Percentiles rank a stretch among this genome's conserved stretches.
Evolutionary conservation across 2,113 vertebrate species (phyloP).

Genomic region (Corythornis cristatus): DNA sequence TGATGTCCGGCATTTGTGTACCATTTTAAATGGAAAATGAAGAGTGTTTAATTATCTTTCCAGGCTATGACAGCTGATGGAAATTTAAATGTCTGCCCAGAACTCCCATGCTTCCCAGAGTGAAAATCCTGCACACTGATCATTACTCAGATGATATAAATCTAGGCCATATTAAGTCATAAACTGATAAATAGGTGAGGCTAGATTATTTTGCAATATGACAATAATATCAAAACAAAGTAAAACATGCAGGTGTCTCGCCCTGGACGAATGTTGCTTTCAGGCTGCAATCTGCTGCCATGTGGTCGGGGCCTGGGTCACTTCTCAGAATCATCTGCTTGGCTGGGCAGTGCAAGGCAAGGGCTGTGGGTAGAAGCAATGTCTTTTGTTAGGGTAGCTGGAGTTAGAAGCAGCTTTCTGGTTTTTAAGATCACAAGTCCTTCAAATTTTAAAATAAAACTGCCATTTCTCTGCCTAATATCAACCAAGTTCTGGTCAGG

Average conservation of each 20-base stretch:
- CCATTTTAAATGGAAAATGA: conserved; percentile 33
- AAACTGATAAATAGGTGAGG: background rate
- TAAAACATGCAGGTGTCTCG: background rate
- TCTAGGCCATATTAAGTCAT: background rate
- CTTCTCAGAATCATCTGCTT: background rate
- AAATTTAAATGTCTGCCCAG: conserved; percentile 10
- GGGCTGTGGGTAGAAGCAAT: background rate
- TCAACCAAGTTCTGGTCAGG: background rate
- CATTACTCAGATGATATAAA: background rate
- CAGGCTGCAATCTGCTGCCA: background rate
- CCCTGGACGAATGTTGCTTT: background rate
- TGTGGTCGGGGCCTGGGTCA: background rate
- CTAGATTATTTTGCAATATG: background rate
- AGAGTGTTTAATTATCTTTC: conserved; percentile 43
- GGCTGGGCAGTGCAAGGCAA: background rate
- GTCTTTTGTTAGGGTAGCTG: background rate
- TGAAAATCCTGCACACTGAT: background rate
- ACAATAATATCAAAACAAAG: background rate
- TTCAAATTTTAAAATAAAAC: background rate
- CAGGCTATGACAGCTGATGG: conserved; percentile 14
- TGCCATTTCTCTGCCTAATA: background rate
- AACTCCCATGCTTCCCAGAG: background rate
- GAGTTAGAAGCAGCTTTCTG: background rate
- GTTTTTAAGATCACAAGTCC: background rate
- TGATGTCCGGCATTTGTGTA: background rate